A percentile compares a stretch with the other conserved stretches of the same genome.
Evolutionary conservation across 2,888 invertebrate species (phyloP).

Genomic region (Calephelis perditalis): DNA sequence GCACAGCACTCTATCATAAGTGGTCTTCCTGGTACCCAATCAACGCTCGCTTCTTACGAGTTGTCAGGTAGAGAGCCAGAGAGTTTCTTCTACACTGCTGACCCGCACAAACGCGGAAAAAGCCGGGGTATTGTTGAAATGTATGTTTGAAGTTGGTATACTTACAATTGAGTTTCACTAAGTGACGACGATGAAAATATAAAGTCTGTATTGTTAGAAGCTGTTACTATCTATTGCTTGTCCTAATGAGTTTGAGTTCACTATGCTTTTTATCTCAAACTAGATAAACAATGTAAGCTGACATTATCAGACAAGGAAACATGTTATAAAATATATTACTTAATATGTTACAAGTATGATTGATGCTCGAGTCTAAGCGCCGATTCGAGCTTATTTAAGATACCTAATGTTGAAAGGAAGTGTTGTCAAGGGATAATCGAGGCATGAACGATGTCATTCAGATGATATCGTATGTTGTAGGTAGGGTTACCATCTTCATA

Average conservation of each 20-base stretch:
- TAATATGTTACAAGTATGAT: constrained; percentile 29
- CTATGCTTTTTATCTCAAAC: constrained; percentile 14
- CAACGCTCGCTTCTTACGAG: too few species aligned
- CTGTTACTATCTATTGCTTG: neutral
- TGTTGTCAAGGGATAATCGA: constrained; percentile 63
- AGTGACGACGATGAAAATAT: too few species aligned
- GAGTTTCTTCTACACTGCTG: too few species aligned
- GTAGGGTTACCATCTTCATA: constrained; percentile 36
- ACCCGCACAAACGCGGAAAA: too few species aligned
- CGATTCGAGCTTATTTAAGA: constrained; percentile 24
- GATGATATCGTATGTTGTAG: constrained; percentile 40
- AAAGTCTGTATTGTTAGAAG: neutral
- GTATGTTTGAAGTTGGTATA: too few species aligned
- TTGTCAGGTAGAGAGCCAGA: too few species aligned
- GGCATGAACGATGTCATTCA: constrained; percentile 68
- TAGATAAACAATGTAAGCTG: constrained; percentile 17
- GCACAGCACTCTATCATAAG: too few species aligned
- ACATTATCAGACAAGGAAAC: constrained; percentile 33
- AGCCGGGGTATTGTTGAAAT: too few species aligned
- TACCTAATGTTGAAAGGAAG: constrained; percentile 51
- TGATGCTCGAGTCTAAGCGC: constrained; percentile 30
- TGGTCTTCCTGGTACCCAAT: too few species aligned
- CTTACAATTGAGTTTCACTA: too few species aligned
- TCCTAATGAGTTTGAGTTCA: constrained; percentile 4
- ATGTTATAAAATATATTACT: constrained; percentile 22